A percentile compares a stretch with the other conserved stretches of the same genome.
Evolutionary conservation across 2,113 vertebrate genomes (phyloP).

Genomic region (Pseudopodoces humilis): DNA sequence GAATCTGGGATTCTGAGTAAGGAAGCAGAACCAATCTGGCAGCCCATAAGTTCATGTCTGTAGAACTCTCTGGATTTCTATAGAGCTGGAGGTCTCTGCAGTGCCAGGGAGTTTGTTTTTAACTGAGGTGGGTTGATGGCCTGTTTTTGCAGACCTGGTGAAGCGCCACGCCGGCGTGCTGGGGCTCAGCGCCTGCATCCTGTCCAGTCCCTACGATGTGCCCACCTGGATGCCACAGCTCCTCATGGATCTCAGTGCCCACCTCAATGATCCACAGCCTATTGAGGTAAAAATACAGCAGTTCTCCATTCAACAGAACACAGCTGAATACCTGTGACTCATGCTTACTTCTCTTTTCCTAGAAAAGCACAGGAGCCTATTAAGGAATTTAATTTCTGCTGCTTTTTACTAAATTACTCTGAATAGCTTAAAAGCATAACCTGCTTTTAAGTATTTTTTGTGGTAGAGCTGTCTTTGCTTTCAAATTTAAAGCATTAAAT

Average conservation of each 20-base stretch:
- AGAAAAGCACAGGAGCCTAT: not conserved
- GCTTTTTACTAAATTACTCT: not conserved
- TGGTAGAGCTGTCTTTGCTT: not conserved
- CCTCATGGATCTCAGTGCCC: constrained; percentile 94
- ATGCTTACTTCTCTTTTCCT: not conserved
- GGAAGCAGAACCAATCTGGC: not conserved
- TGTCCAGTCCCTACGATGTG: constrained; percentile 94
- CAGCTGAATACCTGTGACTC: not conserved
- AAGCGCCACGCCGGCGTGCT: constrained; percentile 95
- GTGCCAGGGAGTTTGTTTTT: not conserved
- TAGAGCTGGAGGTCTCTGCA: not conserved
- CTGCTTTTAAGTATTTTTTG: not conserved
- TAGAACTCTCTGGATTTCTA: not conserved
- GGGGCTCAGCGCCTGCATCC: constrained; percentile 92
- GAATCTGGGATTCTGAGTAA: not conserved
- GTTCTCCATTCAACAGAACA: not conserved
- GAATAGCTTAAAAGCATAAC: not conserved
- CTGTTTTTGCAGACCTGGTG: constrained; percentile 82
- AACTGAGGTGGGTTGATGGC: not conserved
- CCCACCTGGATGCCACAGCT: constrained; percentile 99
- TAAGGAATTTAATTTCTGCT: not conserved
- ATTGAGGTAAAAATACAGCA: constrained; percentile 83
- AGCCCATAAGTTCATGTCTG: not conserved
- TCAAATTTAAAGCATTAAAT: not conserved
- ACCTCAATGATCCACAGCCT: constrained; percentile 96